phyloP scores from a whole-genome alignment of 1,140 invertebrate genomes.

The Frieseomelitta varia region DNA sequence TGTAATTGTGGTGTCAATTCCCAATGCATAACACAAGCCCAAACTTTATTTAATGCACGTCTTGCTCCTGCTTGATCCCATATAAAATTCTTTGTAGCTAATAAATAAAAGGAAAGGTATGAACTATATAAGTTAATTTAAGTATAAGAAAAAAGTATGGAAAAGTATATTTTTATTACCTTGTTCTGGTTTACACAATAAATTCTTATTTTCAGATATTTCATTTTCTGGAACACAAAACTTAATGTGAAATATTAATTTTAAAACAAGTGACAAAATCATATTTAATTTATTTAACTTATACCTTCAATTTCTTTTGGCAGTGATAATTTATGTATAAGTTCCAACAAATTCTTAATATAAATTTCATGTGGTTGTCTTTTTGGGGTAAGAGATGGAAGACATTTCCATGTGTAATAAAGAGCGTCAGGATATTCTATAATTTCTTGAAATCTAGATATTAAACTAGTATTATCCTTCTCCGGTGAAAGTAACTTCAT shows the following conservation, averaged over 20 bases:
- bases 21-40: conserved; percentile 88
- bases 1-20: conserved; percentile 86
- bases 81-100: conserved; percentile 69
- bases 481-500: conserved; percentile 83
- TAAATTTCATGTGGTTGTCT: conserved; percentile 84
- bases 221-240: conserved; percentile 60
- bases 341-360: conserved; percentile 87
- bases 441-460: conserved; percentile 86
- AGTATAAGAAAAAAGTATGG: conserved; percentile 1
- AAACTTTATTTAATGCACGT: conserved; percentile 85
- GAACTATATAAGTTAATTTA: not conserved
- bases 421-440: conserved; percentile 85
- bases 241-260: not conserved
- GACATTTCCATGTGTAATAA: conserved; percentile 83
- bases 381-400: conserved; percentile 83
- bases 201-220: conserved; percentile 62
- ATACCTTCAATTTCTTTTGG: conserved; percentile 80
- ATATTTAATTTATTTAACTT: not conserved
- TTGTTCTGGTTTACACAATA: conserved; percentile 72
- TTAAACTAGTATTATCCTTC: conserved; percentile 80
- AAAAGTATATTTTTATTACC: conserved; percentile 49
- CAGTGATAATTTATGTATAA: conserved; percentile 85
- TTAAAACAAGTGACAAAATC: not conserved
- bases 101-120: conserved; percentile 21
- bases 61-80: conserved; percentile 77